Base-by-base conservation (phyloP, 2,888 invertebrate genomes). In the Pocota personata region DNA sequence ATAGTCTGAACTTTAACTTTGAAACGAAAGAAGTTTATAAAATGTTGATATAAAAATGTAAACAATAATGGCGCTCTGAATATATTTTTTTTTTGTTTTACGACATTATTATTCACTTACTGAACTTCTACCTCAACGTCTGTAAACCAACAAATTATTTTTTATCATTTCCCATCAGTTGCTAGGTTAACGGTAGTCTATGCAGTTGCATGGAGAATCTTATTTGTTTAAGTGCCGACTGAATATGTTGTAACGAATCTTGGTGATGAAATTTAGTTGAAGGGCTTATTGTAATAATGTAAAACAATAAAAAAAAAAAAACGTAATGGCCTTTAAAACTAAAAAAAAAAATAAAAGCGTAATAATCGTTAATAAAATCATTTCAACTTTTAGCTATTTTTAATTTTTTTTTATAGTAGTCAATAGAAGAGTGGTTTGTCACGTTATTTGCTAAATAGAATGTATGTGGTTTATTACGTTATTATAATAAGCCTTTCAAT, bases 171-270 rank as follows among this genome's bases (percentile, higher is more conserved):
- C 48, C 10, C 62, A 76, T 71, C 60, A 46, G 60, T 46, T 35
- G 67, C 60, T 64, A 76, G 62, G 69, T 71, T 69, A 64, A 71
- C 82, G 62, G 32, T 35, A 62, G 75, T 75, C 50, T 75, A n/a
- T n/a, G n/a, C n/a, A 67, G 43, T n/a, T 37, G n/a, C 66, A 16
- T 40, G 14, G 30, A 48, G 21, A 48, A 16, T 35, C 32, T 46
- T 48, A 48, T 5, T 58, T 19, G 32, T 19, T 21, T n/a, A 30
- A n/a, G 32, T 64, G 46, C 7, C 6, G 1, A 50, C 35, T 35
- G 7, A 48, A 58, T 35, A 21, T 48, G 72, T 27, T 27, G 48
- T 46, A 46, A 32, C 19, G 43, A 30, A 6, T 64, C 19, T 32
- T 64, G n/a, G 16, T 4, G n/a, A 10, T 19, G 32, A 50, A 32